Base-by-base conservation (phyloP, 2,888 invertebrate genomes). In the Andrena chrysosceles region DNA sequence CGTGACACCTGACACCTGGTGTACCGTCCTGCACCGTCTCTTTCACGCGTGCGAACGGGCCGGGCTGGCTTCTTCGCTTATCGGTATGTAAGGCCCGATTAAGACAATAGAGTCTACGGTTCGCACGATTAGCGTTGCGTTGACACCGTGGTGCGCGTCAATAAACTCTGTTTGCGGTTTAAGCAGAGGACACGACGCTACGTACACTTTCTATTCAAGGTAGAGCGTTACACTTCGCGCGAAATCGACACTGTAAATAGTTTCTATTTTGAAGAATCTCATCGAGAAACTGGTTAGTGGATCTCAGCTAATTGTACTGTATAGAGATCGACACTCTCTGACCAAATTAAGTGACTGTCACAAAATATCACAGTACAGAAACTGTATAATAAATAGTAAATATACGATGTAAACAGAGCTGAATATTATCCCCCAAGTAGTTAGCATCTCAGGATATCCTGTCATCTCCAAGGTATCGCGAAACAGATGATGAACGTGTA, bases 1-100 rank as follows among this genome's bases (percentile, higher is more conserved):
- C 91, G 90, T 91, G 92, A 93, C 93, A 93, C 91, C 92, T 92
- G 92, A 93, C 92, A 92, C 91, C 89, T 86, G 89, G 89, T 89
- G 89, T 87, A 87, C 87, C 77, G 66, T 77, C 84, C 74, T 67
- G 76, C 81, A 66, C 78, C 80, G 83, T 85, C 83, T 85, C 85
- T 84, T 81, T 75, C 84, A 29, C 77, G 35, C 64, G 71, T 56
- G 35, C 16, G 63, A 76, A 70, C 79, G 78, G 63, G 77, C 33
- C 62, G 76, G 82, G 77, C 77, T 67, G 71, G 70, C 79, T 79
- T 77, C 33, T 52, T 31, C 73, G 62, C 77, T 85, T 77, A 70
- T 71, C 76, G 75, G 62, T 67, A 59, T 64, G 52, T 52, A 68
- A 59, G 68, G 73, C 71, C 33, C 72, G 89, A 89, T 90, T 89